Evolutionary conservation across 1,140 invertebrate species (phyloP).

Genomic region (Vanessa tameamea): DNA sequence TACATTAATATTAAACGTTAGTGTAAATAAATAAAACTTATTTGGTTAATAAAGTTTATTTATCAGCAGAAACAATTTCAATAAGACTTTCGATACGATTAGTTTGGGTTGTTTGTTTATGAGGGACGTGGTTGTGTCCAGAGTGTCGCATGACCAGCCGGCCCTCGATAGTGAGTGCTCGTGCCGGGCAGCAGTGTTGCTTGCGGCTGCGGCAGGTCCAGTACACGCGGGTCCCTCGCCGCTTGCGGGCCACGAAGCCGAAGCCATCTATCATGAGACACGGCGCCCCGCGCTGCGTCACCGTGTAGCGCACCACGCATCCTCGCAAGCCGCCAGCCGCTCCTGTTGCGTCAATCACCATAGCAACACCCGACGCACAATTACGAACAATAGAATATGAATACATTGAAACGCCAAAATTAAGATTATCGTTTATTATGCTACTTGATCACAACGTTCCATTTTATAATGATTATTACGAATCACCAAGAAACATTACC

Average conservation of each 20-base stretch:
- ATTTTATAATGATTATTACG: slow-evolving; percentile 22
- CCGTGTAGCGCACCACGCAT: slow-evolving; percentile 52
- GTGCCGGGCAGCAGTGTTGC: slow-evolving; percentile 52
- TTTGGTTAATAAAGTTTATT: slow-evolving; percentile 25
- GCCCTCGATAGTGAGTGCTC: slow-evolving; percentile 62
- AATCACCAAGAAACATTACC: slow-evolving; percentile 21
- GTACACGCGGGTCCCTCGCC: slow-evolving; percentile 65
- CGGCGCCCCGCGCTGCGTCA: slow-evolving; percentile 68
- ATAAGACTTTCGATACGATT: slow-evolving; percentile 68
- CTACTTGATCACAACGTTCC: slow-evolving; percentile 53
- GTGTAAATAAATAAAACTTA: slow-evolving; percentile 9
- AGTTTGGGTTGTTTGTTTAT: slow-evolving; percentile 45
- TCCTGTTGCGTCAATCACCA: slow-evolving; percentile 39
- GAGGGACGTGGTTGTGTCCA: slow-evolving; percentile 57
- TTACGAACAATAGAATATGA: background rate
- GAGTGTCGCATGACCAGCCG: slow-evolving; percentile 47
- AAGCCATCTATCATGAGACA: slow-evolving; percentile 63
- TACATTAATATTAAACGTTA: too few relatives aligned
- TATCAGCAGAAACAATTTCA: slow-evolving; percentile 55
- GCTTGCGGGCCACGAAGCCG: slow-evolving; percentile 65
- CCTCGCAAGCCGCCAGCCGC: slow-evolving; percentile 30
- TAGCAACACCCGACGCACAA: slow-evolving; percentile 35
- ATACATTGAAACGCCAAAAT: slow-evolving; percentile 35
- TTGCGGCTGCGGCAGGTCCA: slow-evolving; percentile 65
- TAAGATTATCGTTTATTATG: slow-evolving; percentile 49